Evolutionary conservation across 2,797 vertebrate species (phyloP).

Genomic region (Chaunax sp.): DNA sequence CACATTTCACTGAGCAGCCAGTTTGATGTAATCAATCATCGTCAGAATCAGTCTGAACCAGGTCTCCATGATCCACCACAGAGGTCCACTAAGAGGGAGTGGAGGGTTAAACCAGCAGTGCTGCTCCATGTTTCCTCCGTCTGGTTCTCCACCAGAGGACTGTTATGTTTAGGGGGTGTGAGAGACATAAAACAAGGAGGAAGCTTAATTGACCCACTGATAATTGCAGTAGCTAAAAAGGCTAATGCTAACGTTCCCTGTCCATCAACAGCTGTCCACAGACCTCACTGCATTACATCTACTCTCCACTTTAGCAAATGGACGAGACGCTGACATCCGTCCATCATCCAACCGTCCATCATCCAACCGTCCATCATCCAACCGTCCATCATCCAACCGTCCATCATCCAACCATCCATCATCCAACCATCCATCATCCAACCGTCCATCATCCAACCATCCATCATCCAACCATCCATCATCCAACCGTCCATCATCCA

Average conservation of each 20-base stretch:
- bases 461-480: too few relatives aligned
- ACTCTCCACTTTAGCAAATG: slow-evolving; percentile 47
- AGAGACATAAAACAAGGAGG: too few relatives aligned
- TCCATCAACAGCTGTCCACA: slow-evolving; percentile 44
- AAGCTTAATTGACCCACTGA: slow-evolving; percentile 16
- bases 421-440: too few relatives aligned
- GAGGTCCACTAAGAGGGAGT: too few relatives aligned
- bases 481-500: too few relatives aligned
- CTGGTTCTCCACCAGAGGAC: background rate
- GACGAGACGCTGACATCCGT: slow-evolving; percentile 24
- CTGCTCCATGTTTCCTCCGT: background rate
- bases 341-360: slow-evolving; percentile 19
- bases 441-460: too few relatives aligned
- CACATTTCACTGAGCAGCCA: too few relatives aligned
- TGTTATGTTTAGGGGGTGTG: background rate
- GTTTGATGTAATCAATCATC: too few relatives aligned
- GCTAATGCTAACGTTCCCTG: slow-evolving; percentile 32
- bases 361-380: background rate
- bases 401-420: background rate
- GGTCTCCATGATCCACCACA: too few relatives aligned
- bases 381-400: background rate
- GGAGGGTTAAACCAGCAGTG: too few relatives aligned
- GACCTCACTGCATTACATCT: slow-evolving; percentile 41
- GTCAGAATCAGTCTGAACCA: too few relatives aligned
- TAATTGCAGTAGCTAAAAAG: slow-evolving; percentile 8